Base-by-base conservation (phyloP, 2,113 vertebrate genomes). In the Protomyctophum bolini region DNA sequence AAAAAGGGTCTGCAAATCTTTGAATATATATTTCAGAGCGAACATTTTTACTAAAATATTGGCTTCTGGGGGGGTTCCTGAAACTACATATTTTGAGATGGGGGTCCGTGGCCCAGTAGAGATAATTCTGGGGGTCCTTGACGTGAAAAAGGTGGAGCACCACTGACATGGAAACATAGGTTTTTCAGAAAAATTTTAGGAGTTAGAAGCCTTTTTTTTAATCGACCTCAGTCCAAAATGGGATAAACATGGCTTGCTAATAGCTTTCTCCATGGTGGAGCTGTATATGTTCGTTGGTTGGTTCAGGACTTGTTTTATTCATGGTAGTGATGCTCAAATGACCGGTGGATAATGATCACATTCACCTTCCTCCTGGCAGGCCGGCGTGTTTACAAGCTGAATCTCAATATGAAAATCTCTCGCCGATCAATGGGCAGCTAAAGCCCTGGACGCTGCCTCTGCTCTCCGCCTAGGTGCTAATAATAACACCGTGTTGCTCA, bases 351-450 rank as follows among this genome's bases (percentile, higher is more conserved):
- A 92, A 92, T 86, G 82, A 91, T 83, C 80, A 8, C 60, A 66
- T 77, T 92, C 88, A 91, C 88, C 90, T 92, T 91, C 88, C 87
- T 91, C 81, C 88, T 87, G 89, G 91, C 92, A 78, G 77, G 79
- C 21, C 81, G 79, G 62, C 64, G 81, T 76, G 78, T 84, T 90
- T 81, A 84, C 83, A 82, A 79, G 33, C 75, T 73, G 86, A 88
- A 89, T 91, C 77, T 90, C 79, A 88, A 88, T 85, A 84, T 85
- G 74, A 87, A 88, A 89, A 88, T 86, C 70, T 55, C 68, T 69
- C 21, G 73, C 71, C 49, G 73, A 88, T 83, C 83, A 80, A 89
- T 87, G 4, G 73, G 70, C 73, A 33, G 73, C 73, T 63, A 33
- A 58, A 77, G 83, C 77, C 85, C 67, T 21, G 82, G 70, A 80